Evolutionary conservation across 2,797 vertebrate species (phyloP).

Genomic region (Falco rusticolus): DNA sequence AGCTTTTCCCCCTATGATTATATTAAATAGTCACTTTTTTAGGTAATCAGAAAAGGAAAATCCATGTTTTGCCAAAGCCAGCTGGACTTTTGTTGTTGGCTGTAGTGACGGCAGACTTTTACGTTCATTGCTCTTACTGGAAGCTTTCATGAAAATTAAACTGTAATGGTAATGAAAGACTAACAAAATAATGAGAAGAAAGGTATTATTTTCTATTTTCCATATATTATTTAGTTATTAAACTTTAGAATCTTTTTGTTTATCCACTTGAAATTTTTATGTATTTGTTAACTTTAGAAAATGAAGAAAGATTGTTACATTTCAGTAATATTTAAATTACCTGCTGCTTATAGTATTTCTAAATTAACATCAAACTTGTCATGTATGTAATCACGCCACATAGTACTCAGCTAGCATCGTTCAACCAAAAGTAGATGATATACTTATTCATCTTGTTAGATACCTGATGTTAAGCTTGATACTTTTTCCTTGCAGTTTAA

Average conservation of each 20-base stretch:
- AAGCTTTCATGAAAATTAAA: not conserved
- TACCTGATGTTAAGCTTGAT: not conserved
- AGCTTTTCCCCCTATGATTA: not conserved
- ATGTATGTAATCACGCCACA: not conserved
- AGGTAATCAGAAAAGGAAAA: not conserved
- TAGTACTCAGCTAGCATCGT: not conserved
- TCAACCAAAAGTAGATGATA: not conserved
- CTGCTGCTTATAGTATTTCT: not conserved
- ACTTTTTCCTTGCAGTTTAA: not conserved
- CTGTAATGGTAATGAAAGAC: not conserved
- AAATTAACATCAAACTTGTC: not conserved
- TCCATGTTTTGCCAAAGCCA: not conserved
- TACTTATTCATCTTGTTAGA: not conserved
- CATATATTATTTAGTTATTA: not conserved
- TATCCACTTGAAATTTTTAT: not conserved
- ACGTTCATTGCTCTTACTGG: not conserved
- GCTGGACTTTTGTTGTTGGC: not conserved
- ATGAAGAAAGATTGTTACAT: not conserved
- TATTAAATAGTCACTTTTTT: not conserved
- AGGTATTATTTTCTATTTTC: not conserved
- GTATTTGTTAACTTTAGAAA: not conserved
- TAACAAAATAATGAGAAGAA: not conserved
- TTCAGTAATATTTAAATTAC: not conserved
- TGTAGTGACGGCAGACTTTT: not conserved
- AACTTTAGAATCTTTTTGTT: not conserved